Percentiles rank a stretch among this genome's conserved stretches.
These are phyloP conservation scores for Drosophila erecta DNA, from an alignment of 1,140 invertebrate genomes.

Conservation along the genomic window DNA sequence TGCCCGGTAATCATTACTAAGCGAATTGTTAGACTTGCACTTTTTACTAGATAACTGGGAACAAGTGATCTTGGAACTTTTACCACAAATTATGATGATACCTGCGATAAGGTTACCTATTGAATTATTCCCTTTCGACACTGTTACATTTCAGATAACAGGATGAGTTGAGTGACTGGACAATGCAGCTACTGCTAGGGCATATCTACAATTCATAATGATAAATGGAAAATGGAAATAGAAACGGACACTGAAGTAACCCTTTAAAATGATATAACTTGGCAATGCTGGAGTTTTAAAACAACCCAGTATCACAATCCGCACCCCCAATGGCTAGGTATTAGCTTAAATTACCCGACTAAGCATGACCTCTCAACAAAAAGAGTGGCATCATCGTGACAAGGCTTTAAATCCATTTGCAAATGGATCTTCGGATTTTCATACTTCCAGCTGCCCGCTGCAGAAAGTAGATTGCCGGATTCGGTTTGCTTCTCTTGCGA, in stretches of 20 bases:
- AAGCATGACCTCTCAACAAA: slow-evolving; percentile 1
- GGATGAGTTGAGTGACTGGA: background rate
- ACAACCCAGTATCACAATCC: no score
- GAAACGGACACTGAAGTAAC: no score
- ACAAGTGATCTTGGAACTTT: background rate
- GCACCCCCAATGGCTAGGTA: no score
- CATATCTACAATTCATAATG: background rate
- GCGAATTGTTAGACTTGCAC: background rate
- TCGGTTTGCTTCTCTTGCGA: background rate
- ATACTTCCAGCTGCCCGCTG: background rate
- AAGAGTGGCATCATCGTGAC: background rate
- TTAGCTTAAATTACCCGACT: background rate
- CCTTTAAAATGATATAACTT: background rate
- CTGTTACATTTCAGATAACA: background rate
- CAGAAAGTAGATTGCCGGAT: background rate
- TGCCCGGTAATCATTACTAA: slow-evolving; percentile 11
- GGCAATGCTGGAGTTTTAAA: no score
- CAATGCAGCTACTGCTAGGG: background rate
- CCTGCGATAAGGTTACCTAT: background rate
- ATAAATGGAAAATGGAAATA: no score
- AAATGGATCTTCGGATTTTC: background rate
- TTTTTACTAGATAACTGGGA: background rate
- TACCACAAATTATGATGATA: no score
- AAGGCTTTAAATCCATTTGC: background rate
- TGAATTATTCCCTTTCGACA: background rate